Percentiles rank a stretch among this genome's conserved stretches.
Evolutionary conservation across 2,888 invertebrate species (phyloP).

Genomic region (Thereva nobilitata): DNA sequence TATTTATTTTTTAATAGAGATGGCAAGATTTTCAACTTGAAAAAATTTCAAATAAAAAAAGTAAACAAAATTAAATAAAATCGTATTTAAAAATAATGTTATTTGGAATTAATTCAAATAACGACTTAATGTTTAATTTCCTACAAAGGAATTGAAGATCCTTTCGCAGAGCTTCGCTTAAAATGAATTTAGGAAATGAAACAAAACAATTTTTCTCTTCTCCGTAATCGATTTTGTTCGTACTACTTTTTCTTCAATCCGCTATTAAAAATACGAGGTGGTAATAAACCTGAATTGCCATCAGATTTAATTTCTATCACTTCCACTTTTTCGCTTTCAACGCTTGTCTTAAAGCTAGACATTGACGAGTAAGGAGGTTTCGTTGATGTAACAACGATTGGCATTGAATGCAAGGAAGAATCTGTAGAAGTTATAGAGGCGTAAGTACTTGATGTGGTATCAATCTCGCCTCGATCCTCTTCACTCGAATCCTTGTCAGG

Average conservation of each 20-base stretch:
- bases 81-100: too few species aligned
- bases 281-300: conserved; percentile 54
- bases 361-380: conserved; percentile 41
- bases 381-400: conserved; percentile 55
- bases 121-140: too few species aligned
- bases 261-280: conserved; percentile 44
- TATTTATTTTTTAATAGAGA: too few species aligned
- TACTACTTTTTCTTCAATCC: conserved; percentile 14
- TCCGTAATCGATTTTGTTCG: too few species aligned
- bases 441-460: background rate
- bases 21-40: too few species aligned
- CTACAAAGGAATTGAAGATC: too few species aligned
- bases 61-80: too few species aligned
- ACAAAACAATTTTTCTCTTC: too few species aligned
- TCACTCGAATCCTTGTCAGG: conserved; percentile 9
- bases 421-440: conserved; percentile 2
- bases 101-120: too few species aligned
- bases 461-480: conserved; percentile 15
- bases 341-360: conserved; percentile 46
- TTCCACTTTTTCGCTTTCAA: conserved; percentile 56
- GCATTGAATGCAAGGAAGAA: conserved; percentile 44
- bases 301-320: conserved; percentile 59
- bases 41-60: too few species aligned
- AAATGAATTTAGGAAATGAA: too few species aligned
- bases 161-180: too few species aligned